phyloP scores from a whole-genome alignment of 2,797 vertebrate genomes.

The Schizothorax lantsangensis region DNA sequence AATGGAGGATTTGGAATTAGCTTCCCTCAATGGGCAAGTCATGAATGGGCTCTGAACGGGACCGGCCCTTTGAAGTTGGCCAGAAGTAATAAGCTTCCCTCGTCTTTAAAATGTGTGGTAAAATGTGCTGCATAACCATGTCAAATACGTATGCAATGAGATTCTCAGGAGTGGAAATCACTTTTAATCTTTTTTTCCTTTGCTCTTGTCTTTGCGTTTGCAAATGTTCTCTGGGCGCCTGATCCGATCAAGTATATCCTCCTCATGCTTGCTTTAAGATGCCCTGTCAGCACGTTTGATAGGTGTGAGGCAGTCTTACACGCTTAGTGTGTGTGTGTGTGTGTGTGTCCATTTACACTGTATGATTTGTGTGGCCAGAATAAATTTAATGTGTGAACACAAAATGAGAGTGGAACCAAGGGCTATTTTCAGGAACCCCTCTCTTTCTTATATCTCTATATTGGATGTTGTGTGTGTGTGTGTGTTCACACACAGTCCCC shows the following conservation, averaged over 20 bases:
- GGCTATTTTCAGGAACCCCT: constrained; percentile 47
- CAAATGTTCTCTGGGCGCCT: constrained; percentile 17
- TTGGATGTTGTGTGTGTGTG: constrained; percentile 4
- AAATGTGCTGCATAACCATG: constrained; percentile 56
- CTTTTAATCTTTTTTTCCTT: constrained; percentile 33
- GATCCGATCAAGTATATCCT: constrained; percentile 26
- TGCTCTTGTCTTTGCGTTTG: constrained; percentile 38
- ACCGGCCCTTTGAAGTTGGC: constrained; percentile 66
- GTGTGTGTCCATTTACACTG: constrained; percentile 27
- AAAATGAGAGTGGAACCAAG: constrained; percentile 71
- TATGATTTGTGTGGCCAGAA: constrained; percentile 50
- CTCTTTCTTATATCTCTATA: constrained; percentile 1
- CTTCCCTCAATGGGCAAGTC: constrained; percentile 12
- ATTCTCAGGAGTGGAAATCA: constrained; percentile 58
- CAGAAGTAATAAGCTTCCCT: constrained; percentile 55
- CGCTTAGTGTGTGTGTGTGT: background rate
- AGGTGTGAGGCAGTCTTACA: constrained; percentile 18
- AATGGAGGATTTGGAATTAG: constrained; percentile 54
- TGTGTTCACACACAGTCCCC: constrained; percentile 8
- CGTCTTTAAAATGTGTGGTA: constrained; percentile 52
- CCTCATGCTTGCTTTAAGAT: constrained; percentile 19
- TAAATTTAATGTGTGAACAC: constrained; percentile 77
- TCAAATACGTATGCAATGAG: constrained; percentile 50
- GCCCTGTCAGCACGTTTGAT: constrained; percentile 33
- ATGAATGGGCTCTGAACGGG: constrained; percentile 42